phyloP scores from a whole-genome alignment of 1,140 invertebrate species.

The Pemphigus obesinymphae region DNA sequence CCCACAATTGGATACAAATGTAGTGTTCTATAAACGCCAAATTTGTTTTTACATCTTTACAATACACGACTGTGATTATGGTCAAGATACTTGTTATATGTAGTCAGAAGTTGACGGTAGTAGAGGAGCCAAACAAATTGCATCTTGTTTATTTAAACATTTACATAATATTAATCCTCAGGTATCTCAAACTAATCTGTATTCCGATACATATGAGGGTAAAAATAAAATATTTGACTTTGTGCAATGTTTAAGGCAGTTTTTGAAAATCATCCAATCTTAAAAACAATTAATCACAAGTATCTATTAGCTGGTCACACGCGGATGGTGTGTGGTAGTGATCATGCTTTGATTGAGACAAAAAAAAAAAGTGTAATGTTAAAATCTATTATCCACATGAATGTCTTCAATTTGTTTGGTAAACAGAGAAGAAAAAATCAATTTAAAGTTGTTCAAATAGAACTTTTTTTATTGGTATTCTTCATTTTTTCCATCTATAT shows the following conservation, averaged over 20 bases:
- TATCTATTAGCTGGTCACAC: constrained; percentile 48
- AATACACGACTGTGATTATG: no score
- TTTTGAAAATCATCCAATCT: constrained; percentile 23
- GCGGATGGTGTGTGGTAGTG: constrained; percentile 45
- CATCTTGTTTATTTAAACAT: neutral
- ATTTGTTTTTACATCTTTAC: no score
- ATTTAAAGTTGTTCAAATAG: neutral
- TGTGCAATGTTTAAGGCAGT: constrained; percentile 37
- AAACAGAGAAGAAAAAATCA: neutral
- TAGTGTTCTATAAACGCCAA: no score
- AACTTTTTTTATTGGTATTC: neutral
- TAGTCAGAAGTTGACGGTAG: no score
- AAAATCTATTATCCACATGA: neutral
- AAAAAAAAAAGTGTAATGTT: neutral
- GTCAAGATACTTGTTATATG: no score
- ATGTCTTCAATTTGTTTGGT: neutral
- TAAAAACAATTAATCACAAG: constrained; percentile 47
- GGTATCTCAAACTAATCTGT: neutral
- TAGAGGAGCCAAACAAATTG: neutral
- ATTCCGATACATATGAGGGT: constrained; percentile 47
- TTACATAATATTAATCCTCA: neutral
- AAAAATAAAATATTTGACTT: constrained; percentile 49
- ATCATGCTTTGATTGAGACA: constrained; percentile 44
- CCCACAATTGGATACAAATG: no score
- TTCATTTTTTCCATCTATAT: neutral